Evolutionary conservation across 2,888 invertebrate species (phyloP), one percentile per base, ranked within the genome.

Genomic region (Ophioninae sp.): DNA sequence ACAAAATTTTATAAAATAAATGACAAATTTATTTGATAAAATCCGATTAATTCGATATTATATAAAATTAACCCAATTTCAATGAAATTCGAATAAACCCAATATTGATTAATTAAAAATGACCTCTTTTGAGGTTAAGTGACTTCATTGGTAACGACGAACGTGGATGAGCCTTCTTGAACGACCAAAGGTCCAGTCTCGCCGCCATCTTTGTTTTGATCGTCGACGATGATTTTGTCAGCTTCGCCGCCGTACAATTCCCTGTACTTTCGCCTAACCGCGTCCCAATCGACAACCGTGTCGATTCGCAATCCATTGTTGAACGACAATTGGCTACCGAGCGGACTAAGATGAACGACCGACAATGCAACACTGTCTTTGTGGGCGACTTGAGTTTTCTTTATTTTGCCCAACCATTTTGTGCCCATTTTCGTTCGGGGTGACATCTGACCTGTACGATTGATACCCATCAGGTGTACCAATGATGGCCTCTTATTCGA

Each of bases 271-370:
- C 97, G 97, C 30, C 98, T 96, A 81, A 98, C 98, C 2, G 96
- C 94, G 89, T 97, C 97, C 98, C 98, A 98, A 92, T 98, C 98
- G 1, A 97, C 97, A 7, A 98, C 97, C 89, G 96, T 97, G 91
- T 98, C 98, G 87, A 98, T 97, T 87, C 97, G 95, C 68, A 96
- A 96, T 72, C 95, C 95, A 85, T 94, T 94, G 80, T 94, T 94
- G 86, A 96, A 95, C 90, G 97, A 97, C 86, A 97, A 93, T 91
- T 97, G 97, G 0, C 97, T 97, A 41, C 97, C 97, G 17, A 97
- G 93, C 0, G 97, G 97, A 91, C 97, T 97, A 78, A 97, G 93
- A 91, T 97, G 97, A 20, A 96, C 96, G 59, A 97, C 96, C 0
- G 97, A 97, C 30, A 97, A 93, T 0, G 96, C 95, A 67, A 96